These are phyloP conservation scores for Armadillidium nasatum DNA, from an alignment of 1,140 invertebrate genomes.

Conservation along the genomic window DNA sequence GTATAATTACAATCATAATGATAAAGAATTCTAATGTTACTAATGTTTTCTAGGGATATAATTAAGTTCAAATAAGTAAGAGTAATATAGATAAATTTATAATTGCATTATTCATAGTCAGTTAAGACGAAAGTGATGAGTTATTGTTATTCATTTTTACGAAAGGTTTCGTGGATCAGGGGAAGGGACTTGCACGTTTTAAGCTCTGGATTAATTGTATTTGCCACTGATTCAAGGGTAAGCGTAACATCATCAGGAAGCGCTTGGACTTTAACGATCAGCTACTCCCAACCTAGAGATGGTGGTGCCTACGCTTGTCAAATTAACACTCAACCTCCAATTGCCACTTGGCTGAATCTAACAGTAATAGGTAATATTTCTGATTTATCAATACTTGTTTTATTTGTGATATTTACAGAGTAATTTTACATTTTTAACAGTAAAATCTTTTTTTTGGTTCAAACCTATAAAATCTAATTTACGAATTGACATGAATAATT, in stretches of 20 bases:
- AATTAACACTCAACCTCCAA: slow-evolving; percentile 49
- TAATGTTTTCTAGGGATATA: too few species aligned
- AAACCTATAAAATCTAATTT: too few species aligned
- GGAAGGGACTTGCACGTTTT: slow-evolving; percentile 40
- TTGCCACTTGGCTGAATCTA: slow-evolving; percentile 39
- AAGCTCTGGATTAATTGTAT: slow-evolving; percentile 33
- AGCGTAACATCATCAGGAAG: slow-evolving; percentile 51
- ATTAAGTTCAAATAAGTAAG: not conserved
- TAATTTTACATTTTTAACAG: too few species aligned
- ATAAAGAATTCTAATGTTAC: too few species aligned
- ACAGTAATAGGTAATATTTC: slow-evolving; percentile 39
- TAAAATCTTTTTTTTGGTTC: too few species aligned
- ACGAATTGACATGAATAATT: too few species aligned
- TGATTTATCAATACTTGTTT: too few species aligned
- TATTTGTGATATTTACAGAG: too few species aligned
- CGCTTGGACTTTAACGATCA: slow-evolving; percentile 84
- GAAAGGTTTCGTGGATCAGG: slow-evolving; percentile 29
- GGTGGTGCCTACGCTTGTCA: slow-evolving; percentile 73
- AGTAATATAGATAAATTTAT: not conserved
- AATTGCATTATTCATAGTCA: slow-evolving; percentile 4
- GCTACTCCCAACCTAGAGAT: slow-evolving; percentile 77
- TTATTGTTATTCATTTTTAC: slow-evolving; percentile 12
- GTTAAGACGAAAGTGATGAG: not conserved
- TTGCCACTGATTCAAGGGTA: slow-evolving; percentile 37
- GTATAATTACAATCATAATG: too few species aligned